phyloP scores from a whole-genome alignment of 2,113 vertebrate species.

The Phrynocephalus versicolor region DNA sequence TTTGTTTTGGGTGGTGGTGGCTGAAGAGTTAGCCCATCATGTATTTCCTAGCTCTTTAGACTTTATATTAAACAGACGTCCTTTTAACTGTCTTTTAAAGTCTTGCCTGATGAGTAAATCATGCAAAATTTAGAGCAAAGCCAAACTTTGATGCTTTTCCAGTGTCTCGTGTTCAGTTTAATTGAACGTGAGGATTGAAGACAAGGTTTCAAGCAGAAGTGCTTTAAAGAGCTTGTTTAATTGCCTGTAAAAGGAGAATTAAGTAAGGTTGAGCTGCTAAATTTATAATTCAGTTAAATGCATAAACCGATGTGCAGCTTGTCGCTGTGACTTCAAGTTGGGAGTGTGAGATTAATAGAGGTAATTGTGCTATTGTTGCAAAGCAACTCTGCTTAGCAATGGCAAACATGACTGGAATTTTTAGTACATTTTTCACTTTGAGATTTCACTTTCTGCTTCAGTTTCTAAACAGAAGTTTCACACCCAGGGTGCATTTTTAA shows the following conservation, averaged over 20 bases:
- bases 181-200: slow-evolving; percentile 62
- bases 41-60: slow-evolving; percentile 1
- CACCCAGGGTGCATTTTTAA: not conserved
- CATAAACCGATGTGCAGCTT: slow-evolving; percentile 41
- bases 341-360: slow-evolving; percentile 74
- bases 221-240: slow-evolving; percentile 78
- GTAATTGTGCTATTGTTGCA: slow-evolving; percentile 64
- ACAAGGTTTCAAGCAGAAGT: slow-evolving; percentile 58
- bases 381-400: slow-evolving; percentile 57
- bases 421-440: slow-evolving; percentile 38
- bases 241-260: slow-evolving; percentile 79
- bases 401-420: slow-evolving; percentile 53
- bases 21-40: not conserved
- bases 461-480: slow-evolving; percentile 44
- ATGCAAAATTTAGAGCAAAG: slow-evolving; percentile 49
- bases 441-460: slow-evolving; percentile 43
- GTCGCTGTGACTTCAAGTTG: slow-evolving; percentile 70
- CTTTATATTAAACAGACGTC: slow-evolving; percentile 39
- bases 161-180: slow-evolving; percentile 59
- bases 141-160: slow-evolving; percentile 19
- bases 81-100: slow-evolving; percentile 42
- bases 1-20: not conserved
- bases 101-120: slow-evolving; percentile 50
- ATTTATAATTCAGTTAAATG: slow-evolving; percentile 73
- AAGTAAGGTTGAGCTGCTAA: slow-evolving; percentile 76